A percentile compares a stretch with the other conserved stretches of the same genome.
Evolutionary conservation across 2,888 invertebrate genomes (phyloP).

Genomic region (Sympetrum striolatum): DNA sequence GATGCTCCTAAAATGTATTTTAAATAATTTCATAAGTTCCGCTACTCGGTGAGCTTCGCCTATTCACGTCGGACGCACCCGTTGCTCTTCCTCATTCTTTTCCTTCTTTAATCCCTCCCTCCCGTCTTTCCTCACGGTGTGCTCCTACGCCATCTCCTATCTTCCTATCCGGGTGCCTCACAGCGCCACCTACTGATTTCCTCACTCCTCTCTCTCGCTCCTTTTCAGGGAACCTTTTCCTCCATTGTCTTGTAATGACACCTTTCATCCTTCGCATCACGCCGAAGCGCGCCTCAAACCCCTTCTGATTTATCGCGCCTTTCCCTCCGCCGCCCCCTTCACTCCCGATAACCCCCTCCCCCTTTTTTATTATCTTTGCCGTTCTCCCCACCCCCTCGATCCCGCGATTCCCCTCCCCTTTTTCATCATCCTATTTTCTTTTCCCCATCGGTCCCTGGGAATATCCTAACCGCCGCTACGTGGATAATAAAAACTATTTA

Average conservation of each 20-base stretch:
- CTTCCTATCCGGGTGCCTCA: not conserved
- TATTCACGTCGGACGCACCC: not conserved
- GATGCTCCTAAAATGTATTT: too few species aligned
- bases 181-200: not conserved
- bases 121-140: not conserved
- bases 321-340: conserved; percentile 2
- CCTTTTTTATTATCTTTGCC: not conserved
- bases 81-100: not conserved
- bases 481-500: conserved; percentile 14
- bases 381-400: not conserved
- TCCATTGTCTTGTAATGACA: conserved; percentile 39
- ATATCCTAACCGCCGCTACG: conserved; percentile 9
- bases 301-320: conserved; percentile 22
- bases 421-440: not conserved
- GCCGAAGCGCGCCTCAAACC: not conserved
- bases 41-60: too few species aligned
- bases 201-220: not conserved
- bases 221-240: conserved; percentile 10
- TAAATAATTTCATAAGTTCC: too few species aligned
- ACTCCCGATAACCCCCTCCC: not conserved
- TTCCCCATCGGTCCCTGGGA: too few species aligned
- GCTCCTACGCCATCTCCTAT: not conserved
- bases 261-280: conserved; percentile 16
- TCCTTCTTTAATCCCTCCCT: not conserved
- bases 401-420: not conserved